phyloP scores from a whole-genome alignment of 30 jellyfish, hydroid and myxozoan genomes.

The Mastigias papua region DNA sequence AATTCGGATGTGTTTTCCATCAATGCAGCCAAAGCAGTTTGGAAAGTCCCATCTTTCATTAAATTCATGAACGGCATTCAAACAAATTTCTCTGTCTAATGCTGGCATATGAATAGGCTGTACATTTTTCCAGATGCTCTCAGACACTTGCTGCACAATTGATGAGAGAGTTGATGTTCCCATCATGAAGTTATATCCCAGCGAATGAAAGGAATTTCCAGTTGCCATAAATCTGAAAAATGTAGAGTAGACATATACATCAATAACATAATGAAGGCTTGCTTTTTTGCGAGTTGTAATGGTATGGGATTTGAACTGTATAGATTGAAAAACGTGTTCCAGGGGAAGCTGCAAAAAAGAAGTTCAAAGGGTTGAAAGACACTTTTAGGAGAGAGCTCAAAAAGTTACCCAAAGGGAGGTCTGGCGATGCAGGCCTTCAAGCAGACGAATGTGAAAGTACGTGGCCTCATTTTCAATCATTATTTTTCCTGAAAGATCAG shows the following conservation, averaged over 20 bases:
- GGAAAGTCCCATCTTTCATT: too few species aligned
- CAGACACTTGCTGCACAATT: slow-evolving; percentile 29
- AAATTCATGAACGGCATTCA: slow-evolving; percentile 29
- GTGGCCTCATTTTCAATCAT: too few species aligned
- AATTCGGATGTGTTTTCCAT: slow-evolving; percentile 1
- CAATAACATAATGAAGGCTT: neutral
- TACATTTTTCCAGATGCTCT: slow-evolving; percentile 8
- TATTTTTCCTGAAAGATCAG: too few species aligned
- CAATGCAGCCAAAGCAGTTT: too few species aligned
- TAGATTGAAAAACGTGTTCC: neutral
- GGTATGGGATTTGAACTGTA: slow-evolving; percentile 8
- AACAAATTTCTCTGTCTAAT: neutral
- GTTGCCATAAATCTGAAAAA: slow-evolving; percentile 26
- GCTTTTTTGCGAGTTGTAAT: slow-evolving; percentile 4
- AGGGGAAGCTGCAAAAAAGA: neutral
- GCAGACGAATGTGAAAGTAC: slow-evolving; percentile 14
- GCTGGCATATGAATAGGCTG: slow-evolving; percentile 26
- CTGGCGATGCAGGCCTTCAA: slow-evolving; percentile 26
- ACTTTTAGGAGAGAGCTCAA: too few species aligned
- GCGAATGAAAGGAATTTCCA: slow-evolving; percentile 4
- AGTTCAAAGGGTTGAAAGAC: too few species aligned
- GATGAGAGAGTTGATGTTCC: slow-evolving; percentile 23
- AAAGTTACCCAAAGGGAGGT: neutral
- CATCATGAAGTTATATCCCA: slow-evolving; percentile 23
- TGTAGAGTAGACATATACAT: neutral